phyloP scores from a whole-genome alignment of 2,888 invertebrate species.

The Acanthopleura granulata region DNA sequence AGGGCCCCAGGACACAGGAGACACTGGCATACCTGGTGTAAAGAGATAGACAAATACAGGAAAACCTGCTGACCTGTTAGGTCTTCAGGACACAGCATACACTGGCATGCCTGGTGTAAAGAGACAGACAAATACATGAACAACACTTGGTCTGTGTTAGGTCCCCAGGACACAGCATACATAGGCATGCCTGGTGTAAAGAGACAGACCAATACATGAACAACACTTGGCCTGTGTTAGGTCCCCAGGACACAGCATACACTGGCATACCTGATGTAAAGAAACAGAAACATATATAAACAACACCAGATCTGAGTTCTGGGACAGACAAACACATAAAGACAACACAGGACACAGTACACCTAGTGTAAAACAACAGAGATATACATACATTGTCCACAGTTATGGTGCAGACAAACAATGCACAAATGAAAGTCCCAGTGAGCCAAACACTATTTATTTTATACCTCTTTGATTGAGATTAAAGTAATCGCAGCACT shows the following conservation, averaged over 20 bases:
- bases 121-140: slow-evolving; percentile 62
- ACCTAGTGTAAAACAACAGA: slow-evolving; percentile 27
- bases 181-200: slow-evolving; percentile 75
- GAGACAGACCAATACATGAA: slow-evolving; percentile 11
- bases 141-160: slow-evolving; percentile 74
- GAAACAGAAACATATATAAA: slow-evolving; percentile 60
- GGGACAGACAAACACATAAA: slow-evolving; percentile 54
- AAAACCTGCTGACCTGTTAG: slow-evolving; percentile 74
- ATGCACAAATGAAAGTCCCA: no score
- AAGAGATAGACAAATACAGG: slow-evolving; percentile 76
- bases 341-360: slow-evolving; percentile 47
- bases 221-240: slow-evolving; percentile 69
- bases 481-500: no score
- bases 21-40: slow-evolving; percentile 77
- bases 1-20: slow-evolving; percentile 83
- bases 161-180: slow-evolving; percentile 84
- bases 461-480: no score
- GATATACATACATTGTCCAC: slow-evolving; percentile 63
- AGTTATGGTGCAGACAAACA: slow-evolving; percentile 81
- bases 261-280: slow-evolving; percentile 75
- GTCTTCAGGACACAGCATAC: slow-evolving; percentile 83
- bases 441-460: no score
- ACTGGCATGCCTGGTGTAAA: slow-evolving; percentile 74
- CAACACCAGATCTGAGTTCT: slow-evolving; percentile 34
- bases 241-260: slow-evolving; percentile 84